A percentile compares a stretch with the other conserved stretches of the same genome.
phyloP scores from a whole-genome alignment of 1,140 invertebrate genomes.

The Drosophila nannoptera region DNA sequence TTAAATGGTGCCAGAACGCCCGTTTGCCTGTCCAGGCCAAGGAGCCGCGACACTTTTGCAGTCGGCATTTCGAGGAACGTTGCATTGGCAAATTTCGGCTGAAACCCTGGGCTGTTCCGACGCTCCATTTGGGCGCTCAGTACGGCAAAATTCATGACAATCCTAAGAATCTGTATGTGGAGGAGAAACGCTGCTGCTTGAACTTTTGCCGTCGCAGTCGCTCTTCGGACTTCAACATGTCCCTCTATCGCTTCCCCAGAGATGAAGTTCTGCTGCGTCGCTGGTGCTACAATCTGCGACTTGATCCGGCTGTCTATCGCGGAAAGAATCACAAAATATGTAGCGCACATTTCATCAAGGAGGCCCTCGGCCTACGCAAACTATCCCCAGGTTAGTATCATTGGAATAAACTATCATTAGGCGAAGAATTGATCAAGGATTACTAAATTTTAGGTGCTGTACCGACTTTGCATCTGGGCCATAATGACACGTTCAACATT shows the following conservation, averaged over 20 bases:
- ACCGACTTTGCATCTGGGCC: constrained; percentile 70
- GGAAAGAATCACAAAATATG: constrained; percentile 78
- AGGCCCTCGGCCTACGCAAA: constrained; percentile 67
- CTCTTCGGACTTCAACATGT: constrained; percentile 74
- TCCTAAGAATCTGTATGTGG: constrained; percentile 68
- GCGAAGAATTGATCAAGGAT: neutral
- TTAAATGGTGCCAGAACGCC: constrained; percentile 76
- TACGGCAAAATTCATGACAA: constrained; percentile 76
- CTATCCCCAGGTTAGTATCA: constrained; percentile 58
- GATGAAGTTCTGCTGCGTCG: constrained; percentile 67
- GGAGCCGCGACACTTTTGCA: constrained; percentile 73
- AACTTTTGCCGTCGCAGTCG: constrained; percentile 71
- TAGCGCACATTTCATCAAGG: constrained; percentile 74
- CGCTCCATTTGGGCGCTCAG: constrained; percentile 66
- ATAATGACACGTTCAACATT: constrained; percentile 75
- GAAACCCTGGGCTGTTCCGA: constrained; percentile 75
- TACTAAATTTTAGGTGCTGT: constrained; percentile 54
- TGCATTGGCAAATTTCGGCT: constrained; percentile 75
- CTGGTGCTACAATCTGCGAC: constrained; percentile 74
- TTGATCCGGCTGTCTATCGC: constrained; percentile 71
- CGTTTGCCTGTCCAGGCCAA: constrained; percentile 70
- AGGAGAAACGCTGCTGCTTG: constrained; percentile 73
- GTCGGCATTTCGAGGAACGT: constrained; percentile 72
- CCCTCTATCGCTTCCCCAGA: constrained; percentile 70
- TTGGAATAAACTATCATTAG: neutral